Base-by-base conservation (phyloP, 2,113 vertebrate species). In the Chionomys nivalis region DNA sequence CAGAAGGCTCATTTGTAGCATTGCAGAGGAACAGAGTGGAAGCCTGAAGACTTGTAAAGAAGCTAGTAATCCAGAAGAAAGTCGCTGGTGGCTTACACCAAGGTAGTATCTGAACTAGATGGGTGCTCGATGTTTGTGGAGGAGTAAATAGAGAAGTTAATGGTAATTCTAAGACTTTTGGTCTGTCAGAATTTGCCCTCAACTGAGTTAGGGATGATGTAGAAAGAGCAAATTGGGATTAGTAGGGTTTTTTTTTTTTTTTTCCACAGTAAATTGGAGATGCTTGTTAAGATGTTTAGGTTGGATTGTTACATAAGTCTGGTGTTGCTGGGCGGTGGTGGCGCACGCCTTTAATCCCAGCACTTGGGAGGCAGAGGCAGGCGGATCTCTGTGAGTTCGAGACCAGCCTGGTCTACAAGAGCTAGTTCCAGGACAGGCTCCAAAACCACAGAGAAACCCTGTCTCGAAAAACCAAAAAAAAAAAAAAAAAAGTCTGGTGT, bases 221-320 rank as follows among this genome's bases (percentile, higher is more conserved):
- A 44, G 75, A 72, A 93, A 95, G 72, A 96, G 28, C 68, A 82
- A 49, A 13, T 87, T 66, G 89, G 61, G 73, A 68, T 79, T 73
- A 81, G 31, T 89, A 78, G 28, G 28, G 5, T 19, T 58, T 58
- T 58, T 58, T 58, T 55, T 85, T 91, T 36, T 42, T 33, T 94
- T 83, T 94, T 96, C 70, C 17, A 8, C 75, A 44, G n/a, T 97
- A 93, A 94, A 14, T 96, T 93, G 83, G 76, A 78, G 36, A 58
- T 89, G n/a, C 36, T 31, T 93, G 14, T 87, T 91, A 94, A 94
- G 52, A 93, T 9, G 44, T 90, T 91, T 9, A n/a, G 63, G 31
- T 94, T 91, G 66, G 94, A 44, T 75, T 87, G 82, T 75, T 87
- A 82, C 11, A 3, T 33, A 73, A 39, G 13, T 85, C 21, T 92